phyloP scores from a whole-genome alignment of 2,888 invertebrate species.

The Drosophila eohydei region DNA sequence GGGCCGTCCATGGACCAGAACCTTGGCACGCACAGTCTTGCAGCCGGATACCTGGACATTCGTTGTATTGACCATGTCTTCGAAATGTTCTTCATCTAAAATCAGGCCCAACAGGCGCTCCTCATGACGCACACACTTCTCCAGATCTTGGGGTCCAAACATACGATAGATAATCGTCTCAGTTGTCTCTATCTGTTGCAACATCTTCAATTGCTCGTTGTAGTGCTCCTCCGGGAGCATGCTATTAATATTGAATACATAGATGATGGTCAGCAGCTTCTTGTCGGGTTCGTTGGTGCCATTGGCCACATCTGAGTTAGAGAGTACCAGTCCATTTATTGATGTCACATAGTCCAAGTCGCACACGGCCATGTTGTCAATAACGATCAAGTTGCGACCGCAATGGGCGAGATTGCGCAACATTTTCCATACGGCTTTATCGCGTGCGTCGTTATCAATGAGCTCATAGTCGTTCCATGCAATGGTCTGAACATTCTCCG shows the following conservation, averaged over 20 bases:
- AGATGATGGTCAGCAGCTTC: conserved; percentile 72
- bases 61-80: conserved; percentile 71
- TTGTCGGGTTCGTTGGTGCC: background rate
- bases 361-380: conserved; percentile 76
- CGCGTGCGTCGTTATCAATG: conserved; percentile 20
- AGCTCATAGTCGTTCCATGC: conserved; percentile 68
- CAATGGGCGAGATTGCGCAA: conserved; percentile 71
- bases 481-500: conserved; percentile 75
- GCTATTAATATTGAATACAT: conserved; percentile 78
- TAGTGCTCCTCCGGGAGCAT: conserved; percentile 42
- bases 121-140: conserved; percentile 76
- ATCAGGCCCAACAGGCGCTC: conserved; percentile 50
- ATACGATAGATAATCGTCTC: conserved; percentile 68
- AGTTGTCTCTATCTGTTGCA: conserved; percentile 55
- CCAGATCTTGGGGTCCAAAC: conserved; percentile 67
- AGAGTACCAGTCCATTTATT: conserved; percentile 57
- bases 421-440: conserved; percentile 37
- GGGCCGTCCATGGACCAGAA: conserved; percentile 64
- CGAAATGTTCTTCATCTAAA: conserved; percentile 53
- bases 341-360: conserved; percentile 62
- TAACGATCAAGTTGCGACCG: conserved; percentile 82
- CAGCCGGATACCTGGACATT: conserved; percentile 78
- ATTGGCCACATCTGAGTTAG: conserved; percentile 12
- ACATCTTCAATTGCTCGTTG: conserved; percentile 27
- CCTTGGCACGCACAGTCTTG: conserved; percentile 81